Evolutionary conservation across 2,797 vertebrate genomes (phyloP).

Genomic region (Diplodus sargus): DNA sequence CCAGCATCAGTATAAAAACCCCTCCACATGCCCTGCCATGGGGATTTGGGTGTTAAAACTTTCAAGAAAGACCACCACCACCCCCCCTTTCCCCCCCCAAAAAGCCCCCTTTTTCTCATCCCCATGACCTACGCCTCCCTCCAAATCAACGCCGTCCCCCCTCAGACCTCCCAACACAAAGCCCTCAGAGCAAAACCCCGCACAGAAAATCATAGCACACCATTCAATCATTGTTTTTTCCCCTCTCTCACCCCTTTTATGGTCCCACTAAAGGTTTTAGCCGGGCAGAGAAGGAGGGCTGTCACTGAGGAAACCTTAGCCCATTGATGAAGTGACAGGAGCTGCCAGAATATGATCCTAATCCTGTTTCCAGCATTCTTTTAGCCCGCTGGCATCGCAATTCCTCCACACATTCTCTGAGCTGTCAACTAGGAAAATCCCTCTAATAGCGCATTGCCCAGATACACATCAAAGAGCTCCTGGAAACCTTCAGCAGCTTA

Average conservation of each 20-base stretch:
- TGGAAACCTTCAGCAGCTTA: conserved; percentile 92
- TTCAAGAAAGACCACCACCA: conserved; percentile 52
- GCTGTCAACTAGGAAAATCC: conserved; percentile 92
- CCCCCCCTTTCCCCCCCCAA: neutral
- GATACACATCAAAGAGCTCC: conserved; percentile 95
- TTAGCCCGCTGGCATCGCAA: conserved; percentile 88
- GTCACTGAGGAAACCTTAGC: conserved; percentile 93
- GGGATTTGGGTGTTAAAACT: conserved; percentile 77
- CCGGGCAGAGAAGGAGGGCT: conserved; percentile 87
- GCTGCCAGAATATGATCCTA: conserved; percentile 98
- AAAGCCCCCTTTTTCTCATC: conserved; percentile 59
- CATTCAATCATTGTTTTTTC: conserved; percentile 86
- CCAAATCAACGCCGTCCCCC: conserved; percentile 72
- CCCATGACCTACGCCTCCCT: conserved; percentile 70
- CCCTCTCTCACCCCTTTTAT: conserved; percentile 79
- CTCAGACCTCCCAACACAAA: conserved; percentile 84
- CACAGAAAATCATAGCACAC: conserved; percentile 86
- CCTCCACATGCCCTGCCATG: conserved; percentile 66
- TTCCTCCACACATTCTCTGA: conserved; percentile 90
- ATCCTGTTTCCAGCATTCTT: conserved; percentile 96
- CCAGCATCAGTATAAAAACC: conserved; percentile 63
- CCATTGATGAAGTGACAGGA: conserved; percentile 94
- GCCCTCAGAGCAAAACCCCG: conserved; percentile 78
- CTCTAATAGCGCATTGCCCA: conserved; percentile 90
- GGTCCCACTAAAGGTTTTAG: conserved; percentile 87